Base-by-base conservation (phyloP, 2,888 invertebrate species). In the Phania funesta region DNA sequence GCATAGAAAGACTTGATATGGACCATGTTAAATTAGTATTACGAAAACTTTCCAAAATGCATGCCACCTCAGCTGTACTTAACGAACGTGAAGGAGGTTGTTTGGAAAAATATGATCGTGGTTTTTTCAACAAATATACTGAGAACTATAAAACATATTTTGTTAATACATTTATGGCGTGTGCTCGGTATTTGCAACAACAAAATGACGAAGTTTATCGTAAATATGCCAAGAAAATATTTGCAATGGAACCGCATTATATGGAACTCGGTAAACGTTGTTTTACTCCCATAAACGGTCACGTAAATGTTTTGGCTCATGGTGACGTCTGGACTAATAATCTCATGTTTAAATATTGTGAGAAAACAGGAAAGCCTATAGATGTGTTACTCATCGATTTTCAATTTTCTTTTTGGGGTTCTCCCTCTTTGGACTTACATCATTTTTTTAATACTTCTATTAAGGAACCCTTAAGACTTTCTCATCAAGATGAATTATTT, bases 31-130 rank as follows among this genome's bases (percentile, higher is more conserved):
- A 87, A 76, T 3, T 91, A 48, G 87, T 89, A 0, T 76, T 92
- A 0, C 86, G 87, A 2, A 89, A 91, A 8, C 81, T 92, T 83
- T 92, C 92, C 1, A 90, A 90, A 83, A 92, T 92, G 85, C 93
- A 93, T 85, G 92, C 92, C 0, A 86, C 92, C 0, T 91, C 92
- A 0, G 89, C 92, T 0, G 91, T 91, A 3, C 85, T 90, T 35
- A 92, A 92, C 74, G 87, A 89, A 22, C 90, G 87, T 0, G 84
- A 87, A 7, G 86, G 87, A 0, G 88, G 87, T 0, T 58, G 82
- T 0, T 81, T 86, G 18, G 77, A 87, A 3, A 75, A 85, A 13
- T 86, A 89, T 32, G 87, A 90, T 81, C 87, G 86, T 18, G 90
- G 90, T 1, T 84, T 90, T 29, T 89, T 89, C 18, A 90, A 90